Conservation (phyloP, 2,888 invertebrate species). For the Eueremaeus valkanovi region DNA sequence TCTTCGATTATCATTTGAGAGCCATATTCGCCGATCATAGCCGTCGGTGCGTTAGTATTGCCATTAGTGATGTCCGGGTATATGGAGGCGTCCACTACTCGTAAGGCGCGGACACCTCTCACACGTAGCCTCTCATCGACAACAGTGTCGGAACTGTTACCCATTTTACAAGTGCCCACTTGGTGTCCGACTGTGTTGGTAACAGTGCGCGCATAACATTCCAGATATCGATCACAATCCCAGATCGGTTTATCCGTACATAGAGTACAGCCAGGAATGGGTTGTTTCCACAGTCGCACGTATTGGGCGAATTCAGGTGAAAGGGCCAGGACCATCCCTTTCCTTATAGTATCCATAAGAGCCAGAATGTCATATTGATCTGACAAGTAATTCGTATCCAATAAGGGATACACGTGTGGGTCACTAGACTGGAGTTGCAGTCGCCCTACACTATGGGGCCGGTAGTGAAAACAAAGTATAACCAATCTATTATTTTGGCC, state of each 20-base stretch:
- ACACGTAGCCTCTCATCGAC: slow-evolving; percentile 28
- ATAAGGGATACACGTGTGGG: slow-evolving; percentile 27
- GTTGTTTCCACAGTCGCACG: slow-evolving; percentile 61
- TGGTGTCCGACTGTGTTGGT: slow-evolving; percentile 35
- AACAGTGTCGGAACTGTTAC: slow-evolving; percentile 28
- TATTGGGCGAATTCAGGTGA: background rate
- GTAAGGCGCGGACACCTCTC: slow-evolving; percentile 20
- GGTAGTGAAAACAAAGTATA: slow-evolving; percentile 35
- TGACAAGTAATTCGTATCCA: slow-evolving; percentile 30
- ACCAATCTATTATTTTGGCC: slow-evolving; percentile 35
- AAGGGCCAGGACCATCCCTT: background rate
- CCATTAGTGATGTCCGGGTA: slow-evolving; percentile 36
- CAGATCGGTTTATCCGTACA: slow-evolving; percentile 27
- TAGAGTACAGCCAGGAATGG: slow-evolving; percentile 67
- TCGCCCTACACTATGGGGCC: slow-evolving; percentile 31
- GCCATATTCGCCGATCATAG: slow-evolving; percentile 37
- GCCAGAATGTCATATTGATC: slow-evolving; percentile 10
- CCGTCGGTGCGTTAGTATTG: slow-evolving; percentile 35
- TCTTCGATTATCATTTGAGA: slow-evolving; percentile 3
- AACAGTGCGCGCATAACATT: slow-evolving; percentile 31
- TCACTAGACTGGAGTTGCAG: slow-evolving; percentile 24
- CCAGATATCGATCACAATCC: slow-evolving; percentile 26
- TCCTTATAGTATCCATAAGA: slow-evolving; percentile 2
- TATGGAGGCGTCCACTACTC: slow-evolving; percentile 34
- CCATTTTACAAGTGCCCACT: slow-evolving; percentile 39